Evolutionary conservation across 37 sponge, comb jelly and placozoan genomes (phyloP).

Genomic region (Chondrosia reniformis): DNA sequence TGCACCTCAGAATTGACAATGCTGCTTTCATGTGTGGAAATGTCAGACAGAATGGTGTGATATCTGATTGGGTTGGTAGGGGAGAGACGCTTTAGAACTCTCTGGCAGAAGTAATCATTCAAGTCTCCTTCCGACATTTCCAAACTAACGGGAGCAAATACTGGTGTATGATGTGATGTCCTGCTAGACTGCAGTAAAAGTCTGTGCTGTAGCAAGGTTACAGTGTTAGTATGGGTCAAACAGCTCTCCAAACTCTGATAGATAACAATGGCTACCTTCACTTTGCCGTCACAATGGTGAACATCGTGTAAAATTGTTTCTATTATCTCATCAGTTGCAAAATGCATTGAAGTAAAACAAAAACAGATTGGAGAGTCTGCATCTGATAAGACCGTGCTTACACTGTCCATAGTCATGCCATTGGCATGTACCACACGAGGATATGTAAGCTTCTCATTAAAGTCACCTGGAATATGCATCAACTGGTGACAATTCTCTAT

Average conservation of each 20-base stretch:
- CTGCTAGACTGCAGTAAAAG: neutral
- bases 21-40: conserved; percentile 39
- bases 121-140: conserved; percentile 38
- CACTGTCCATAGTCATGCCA: too few species aligned
- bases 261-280: conserved; percentile 30
- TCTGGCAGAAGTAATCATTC: conserved; percentile 20
- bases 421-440: neutral
- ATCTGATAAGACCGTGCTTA: too few species aligned
- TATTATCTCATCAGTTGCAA: too few species aligned
- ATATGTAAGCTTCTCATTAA: neutral
- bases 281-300: neutral
- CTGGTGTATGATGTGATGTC: neutral
- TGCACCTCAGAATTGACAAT: conserved; percentile 5
- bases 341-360: too few species aligned
- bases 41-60: conserved; percentile 51
- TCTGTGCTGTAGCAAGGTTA: neutral
- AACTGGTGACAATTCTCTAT: neutral
- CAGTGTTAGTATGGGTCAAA: neutral
- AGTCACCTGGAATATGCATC: neutral
- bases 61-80: conserved; percentile 30
- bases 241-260: conserved; percentile 14
- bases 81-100: conserved; percentile 20
- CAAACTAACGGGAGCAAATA: conserved; percentile 29
- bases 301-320: neutral
- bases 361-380: too few species aligned